Percentiles rank a stretch among this genome's conserved stretches.
Conservation (phyloP, 2,888 invertebrate species). For the Phalera bucephala region DNA sequence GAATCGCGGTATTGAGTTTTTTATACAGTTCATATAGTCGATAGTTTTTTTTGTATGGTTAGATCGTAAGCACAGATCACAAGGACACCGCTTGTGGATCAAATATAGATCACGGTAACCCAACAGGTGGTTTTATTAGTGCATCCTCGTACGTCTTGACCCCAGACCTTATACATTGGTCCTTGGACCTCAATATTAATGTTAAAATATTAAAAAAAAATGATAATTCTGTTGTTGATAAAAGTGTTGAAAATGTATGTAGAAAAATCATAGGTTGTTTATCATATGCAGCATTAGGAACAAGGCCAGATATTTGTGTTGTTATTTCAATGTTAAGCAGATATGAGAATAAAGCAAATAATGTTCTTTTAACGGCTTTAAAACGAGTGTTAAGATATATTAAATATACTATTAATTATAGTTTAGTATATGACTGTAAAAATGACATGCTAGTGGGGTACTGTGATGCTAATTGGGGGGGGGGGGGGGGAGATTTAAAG, state of each 20-base stretch:
- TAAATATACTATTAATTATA: not conserved
- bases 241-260: conserved; percentile 16
- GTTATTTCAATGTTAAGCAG: not conserved
- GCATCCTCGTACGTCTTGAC: too few species aligned
- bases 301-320: not conserved
- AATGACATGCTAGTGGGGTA: not conserved
- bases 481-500: too few species aligned
- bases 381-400: not conserved
- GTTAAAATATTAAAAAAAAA: conserved; percentile 12
- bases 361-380: not conserved
- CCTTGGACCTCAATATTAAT: conserved; percentile 18
- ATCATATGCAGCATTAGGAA: too few species aligned
- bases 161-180: too few species aligned
- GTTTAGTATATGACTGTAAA: conserved; percentile 1
- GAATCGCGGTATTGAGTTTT: too few species aligned
- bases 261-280: conserved; percentile 3
- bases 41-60: too few species aligned
- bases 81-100: too few species aligned
- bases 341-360: not conserved
- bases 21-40: too few species aligned
- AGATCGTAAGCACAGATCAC: too few species aligned
- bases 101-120: too few species aligned
- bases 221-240: conserved; percentile 22
- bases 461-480: conserved; percentile 11
- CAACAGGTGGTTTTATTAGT: too few species aligned